Base-by-base conservation (phyloP, 2,797 vertebrate genomes). In the Pygocentrus nattereri region DNA sequence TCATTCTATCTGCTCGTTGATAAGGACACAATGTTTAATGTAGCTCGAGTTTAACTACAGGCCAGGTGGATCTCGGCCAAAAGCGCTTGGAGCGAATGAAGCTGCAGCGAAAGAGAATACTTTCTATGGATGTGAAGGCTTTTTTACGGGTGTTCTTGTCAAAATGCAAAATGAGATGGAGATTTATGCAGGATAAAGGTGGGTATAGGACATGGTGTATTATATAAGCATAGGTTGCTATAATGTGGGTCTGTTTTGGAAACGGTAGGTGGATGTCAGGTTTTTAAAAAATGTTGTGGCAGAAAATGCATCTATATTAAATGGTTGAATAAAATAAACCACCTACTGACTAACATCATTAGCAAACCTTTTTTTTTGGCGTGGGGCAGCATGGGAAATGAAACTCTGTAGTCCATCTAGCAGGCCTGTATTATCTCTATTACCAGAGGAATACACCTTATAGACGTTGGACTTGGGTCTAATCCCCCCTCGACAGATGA, bases 81-180 rank as follows among this genome's bases (percentile, higher is more conserved):
- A 62, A 69, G 47, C 38, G 54, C 49, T 44, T 49, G 31, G 56
- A 15, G 3, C 19, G 72, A 44, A 49, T 10, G 52, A 4, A 56
- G 70, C 27, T 34, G 82, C 76, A 79, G 52, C 30, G 65, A 76
- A 79, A 80, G 23, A 72, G 30, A 72, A 25, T 3, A 79, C 13
- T 34, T 56, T 30, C 2, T 64, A 34, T 64, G 7, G 30, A 64
- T 21, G 58, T 54, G 68, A 52, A 38, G 58, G 62, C 71, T 41
- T 62, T 81, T 76, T 73, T 65, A 79, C 73, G 74, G 59, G 50
- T 54, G 41, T 62, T 61, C 59, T 81, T 44, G 75, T 74, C 68
- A 27, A 78, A 54, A 75, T 71, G 54, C 65, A 67, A 82, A 84
- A 70, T 78, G 81, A 71, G 76, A 62, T 56, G 16, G 79, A 79